Evolutionary conservation across 2,797 vertebrate species (phyloP).

Genomic region (Hoplostethus mediterraneus): DNA sequence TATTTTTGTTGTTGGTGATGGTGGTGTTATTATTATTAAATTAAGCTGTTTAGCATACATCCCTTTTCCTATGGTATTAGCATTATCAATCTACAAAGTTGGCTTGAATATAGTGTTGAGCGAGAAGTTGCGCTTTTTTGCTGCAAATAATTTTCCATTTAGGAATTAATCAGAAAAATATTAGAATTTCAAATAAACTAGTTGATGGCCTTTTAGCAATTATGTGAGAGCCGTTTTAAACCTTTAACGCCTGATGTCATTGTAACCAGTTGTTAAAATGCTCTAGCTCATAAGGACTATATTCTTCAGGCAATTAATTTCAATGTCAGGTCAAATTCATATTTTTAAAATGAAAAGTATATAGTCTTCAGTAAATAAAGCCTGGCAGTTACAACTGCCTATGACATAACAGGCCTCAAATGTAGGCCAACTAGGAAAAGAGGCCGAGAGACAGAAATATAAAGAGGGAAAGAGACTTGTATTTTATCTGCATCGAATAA

Average conservation of each 20-base stretch:
- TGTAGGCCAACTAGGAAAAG: constrained; percentile 30
- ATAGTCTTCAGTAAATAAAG: not conserved
- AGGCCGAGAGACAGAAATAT: not conserved
- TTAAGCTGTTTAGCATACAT: too few relatives aligned
- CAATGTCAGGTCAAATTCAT: constrained; percentile 36
- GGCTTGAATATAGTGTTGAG: constrained; percentile 2
- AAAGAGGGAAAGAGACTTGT: not conserved
- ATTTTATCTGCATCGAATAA: constrained; percentile 12
- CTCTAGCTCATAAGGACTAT: constrained; percentile 43
- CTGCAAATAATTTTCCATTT: constrained; percentile 18
- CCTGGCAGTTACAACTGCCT: constrained; percentile 11
- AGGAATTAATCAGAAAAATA: constrained; percentile 39
- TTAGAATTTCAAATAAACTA: constrained; percentile 36
- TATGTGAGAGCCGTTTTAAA: constrained; percentile 28
- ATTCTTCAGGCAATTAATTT: constrained; percentile 32
- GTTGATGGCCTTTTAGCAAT: constrained; percentile 50
- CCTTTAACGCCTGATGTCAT: constrained; percentile 28
- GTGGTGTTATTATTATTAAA: not conserved
- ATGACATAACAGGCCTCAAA: constrained; percentile 40
- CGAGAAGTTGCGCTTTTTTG: constrained; percentile 13
- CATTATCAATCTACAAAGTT: not conserved
- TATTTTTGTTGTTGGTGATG: not conserved
- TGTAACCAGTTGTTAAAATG: constrained; percentile 43
- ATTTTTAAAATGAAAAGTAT: constrained; percentile 3
- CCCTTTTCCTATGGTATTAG: too few relatives aligned